Evolutionary conservation across 2,888 invertebrate species (phyloP), one percentile per base, ranked within the genome.

Genomic region (Peribatodes rhomboidaria): DNA sequence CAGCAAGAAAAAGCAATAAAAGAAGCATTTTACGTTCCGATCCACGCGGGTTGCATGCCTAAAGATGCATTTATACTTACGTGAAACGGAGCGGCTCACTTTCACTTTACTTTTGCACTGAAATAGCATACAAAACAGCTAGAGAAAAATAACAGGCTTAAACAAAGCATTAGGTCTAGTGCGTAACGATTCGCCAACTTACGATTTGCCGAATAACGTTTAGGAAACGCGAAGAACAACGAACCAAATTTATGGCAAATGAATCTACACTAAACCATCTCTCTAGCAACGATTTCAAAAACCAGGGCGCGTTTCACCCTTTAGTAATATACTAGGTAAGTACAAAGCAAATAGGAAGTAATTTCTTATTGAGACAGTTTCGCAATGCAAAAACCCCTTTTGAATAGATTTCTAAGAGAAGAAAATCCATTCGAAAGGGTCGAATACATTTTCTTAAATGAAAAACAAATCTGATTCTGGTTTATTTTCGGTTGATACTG

Each of bases 31-130:
- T 44, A 67, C 70, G 68, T 68, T 68, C 71, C 68, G 47, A 65
- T 39, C 39, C 61, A 67, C 63, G 64, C 55, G 61, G 41, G 66
- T 68, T 58, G 69, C 69, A 69, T 67, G 68, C 63, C 58, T 61
- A 62, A 58, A 65, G 61, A 69, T 65, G 61, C 47, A 37, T 60
- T 61, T 65, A 61, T 65, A 64, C 42, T 73, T 68, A 67, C 73
- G 68, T 72, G 73, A 67, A 72, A 73, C 61, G 71, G 61, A 75
- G 65, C 68, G 72, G 47, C 41, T 47, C 50, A 74, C 73, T 74
- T 73, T 76, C 75, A 73, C 74, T 73, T 64, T 55, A 35, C 42
- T 46, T 61, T 55, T 58, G 49, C 68, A 66, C 54, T 65, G 66
- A 65, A 64, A 64, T 47, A 31, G 68, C 62, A 70, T 70, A 68